These are phyloP conservation scores for Charaxes varanes DNA, from an alignment of 1,140 invertebrate genomes.

Conservation along the genomic window DNA sequence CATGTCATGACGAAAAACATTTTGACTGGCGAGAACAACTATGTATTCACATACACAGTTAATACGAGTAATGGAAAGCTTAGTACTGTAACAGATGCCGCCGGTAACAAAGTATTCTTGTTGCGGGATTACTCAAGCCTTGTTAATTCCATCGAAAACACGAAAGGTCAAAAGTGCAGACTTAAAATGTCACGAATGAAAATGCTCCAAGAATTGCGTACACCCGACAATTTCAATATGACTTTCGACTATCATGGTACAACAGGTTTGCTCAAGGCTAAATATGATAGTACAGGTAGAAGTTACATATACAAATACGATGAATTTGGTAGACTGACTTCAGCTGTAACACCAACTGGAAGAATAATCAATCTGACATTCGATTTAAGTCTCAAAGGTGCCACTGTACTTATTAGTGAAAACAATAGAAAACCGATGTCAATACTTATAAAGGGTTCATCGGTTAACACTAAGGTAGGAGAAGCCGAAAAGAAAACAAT, in stretches of 20 bases:
- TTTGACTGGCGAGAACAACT: constrained; percentile 92
- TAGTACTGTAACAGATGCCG: constrained; percentile 92
- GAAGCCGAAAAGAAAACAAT: constrained; percentile 87
- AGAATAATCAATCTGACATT: constrained; percentile 90
- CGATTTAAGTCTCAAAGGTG: constrained; percentile 91
- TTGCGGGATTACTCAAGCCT: constrained; percentile 90
- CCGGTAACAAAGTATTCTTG: constrained; percentile 94
- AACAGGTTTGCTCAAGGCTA: constrained; percentile 90
- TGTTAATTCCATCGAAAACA: constrained; percentile 95
- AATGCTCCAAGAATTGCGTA: constrained; percentile 90
- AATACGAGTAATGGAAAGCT: constrained; percentile 97
- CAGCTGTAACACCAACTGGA: constrained; percentile 93
- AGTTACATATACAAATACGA: constrained; percentile 97
- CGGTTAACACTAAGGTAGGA: constrained; percentile 86
- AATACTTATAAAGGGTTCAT: constrained; percentile 90
- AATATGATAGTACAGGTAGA: constrained; percentile 91
- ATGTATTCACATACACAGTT: constrained; percentile 95
- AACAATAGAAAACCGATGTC: constrained; percentile 88
- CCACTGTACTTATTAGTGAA: constrained; percentile 88
- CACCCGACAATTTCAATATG: constrained; percentile 93
- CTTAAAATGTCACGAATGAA: constrained; percentile 92
- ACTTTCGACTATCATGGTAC: constrained; percentile 95
- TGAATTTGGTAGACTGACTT: constrained; percentile 92
- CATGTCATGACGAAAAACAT: constrained; percentile 95
- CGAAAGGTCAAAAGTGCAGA: constrained; percentile 93